phyloP scores from a whole-genome alignment of 2,113 vertebrate species.

The Cyanoliseus patagonus region DNA sequence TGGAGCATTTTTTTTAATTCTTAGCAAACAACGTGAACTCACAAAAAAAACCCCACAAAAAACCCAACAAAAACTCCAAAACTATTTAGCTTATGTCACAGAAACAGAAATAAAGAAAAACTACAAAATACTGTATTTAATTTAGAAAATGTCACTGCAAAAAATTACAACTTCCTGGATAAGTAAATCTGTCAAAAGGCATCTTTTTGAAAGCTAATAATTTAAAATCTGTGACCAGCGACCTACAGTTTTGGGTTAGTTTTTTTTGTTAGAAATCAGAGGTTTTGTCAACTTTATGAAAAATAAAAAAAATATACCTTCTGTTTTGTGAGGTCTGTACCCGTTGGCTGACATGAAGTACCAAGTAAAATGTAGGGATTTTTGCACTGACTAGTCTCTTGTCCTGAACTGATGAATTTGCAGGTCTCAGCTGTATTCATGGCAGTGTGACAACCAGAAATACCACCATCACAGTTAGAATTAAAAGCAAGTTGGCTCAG shows the following conservation, averaged over 20 bases:
- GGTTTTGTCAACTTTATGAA: not conserved
- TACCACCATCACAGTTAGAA: not conserved
- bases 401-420: not conserved
- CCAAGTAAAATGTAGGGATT: not conserved
- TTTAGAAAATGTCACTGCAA: not conserved
- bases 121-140: not conserved
- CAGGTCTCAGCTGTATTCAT: not conserved
- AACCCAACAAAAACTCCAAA: not conserved
- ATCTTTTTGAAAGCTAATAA: not conserved
- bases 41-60: not conserved
- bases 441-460: not conserved
- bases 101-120: not conserved
- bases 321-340: not conserved
- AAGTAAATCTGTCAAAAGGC: not conserved
- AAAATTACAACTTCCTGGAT: not conserved
- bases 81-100: not conserved
- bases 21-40: not conserved
- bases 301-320: not conserved
- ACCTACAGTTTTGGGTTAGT: not conserved
- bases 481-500: not conserved
- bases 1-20: not conserved
- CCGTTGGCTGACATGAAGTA: not conserved
- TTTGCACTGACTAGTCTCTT: not conserved
- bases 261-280: not conserved
- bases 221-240: rapidly evolving